Evolutionary conservation across 2,888 invertebrate species (phyloP), one percentile per base, ranked within the genome.

Genomic region (Bruchidius siliquastri): DNA sequence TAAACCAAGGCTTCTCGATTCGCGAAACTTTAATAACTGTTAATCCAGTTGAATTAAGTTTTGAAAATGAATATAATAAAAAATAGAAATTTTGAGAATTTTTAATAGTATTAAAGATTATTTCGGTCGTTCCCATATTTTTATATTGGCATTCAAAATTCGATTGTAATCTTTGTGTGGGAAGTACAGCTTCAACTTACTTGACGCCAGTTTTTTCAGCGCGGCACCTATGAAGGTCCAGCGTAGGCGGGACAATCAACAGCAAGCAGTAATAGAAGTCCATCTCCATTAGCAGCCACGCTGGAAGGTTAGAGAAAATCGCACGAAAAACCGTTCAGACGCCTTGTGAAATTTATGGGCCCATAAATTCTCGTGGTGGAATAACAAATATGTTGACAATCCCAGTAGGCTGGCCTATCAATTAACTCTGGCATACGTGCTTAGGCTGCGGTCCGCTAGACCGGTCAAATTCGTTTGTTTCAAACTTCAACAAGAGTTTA

Each of bases 341-440:
- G 68, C 68, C 74, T 66, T 69, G 71, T 72, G 73, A 72, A 74
- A 75, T 77, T 77, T 77, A 76, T 75, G 69, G 32, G 73, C 73
- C 75, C 77, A 78, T 80, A 79, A 80, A 80, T 80, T 75, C 10
- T 74, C 72, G 73, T 76, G 75, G 73, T 75, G 70, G 76, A 79
- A 79, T 78, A 79, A 80, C 80, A 79, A 79, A 80, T 79, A 79
- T 76, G 79, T 79, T 79, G 79, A 80, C 80, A 80, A 79, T 77
- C 73, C 74, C 75, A 74, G 75, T 79, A 77, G 76, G 79, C 75
- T 73, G 76, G 73, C 71, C 75, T 75, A 78, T 77, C 74, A 76
- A 80, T 79, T 79, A 79, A 77, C 69, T 76, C 72, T 75, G 71
- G 69, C 49, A 49, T n/a, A 49, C 13, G 49, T 13, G 49, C 18